Percentiles rank a stretch among this genome's conserved stretches.
Conservation (phyloP, 2,888 invertebrate species). For the Zonitis immaculata region DNA sequence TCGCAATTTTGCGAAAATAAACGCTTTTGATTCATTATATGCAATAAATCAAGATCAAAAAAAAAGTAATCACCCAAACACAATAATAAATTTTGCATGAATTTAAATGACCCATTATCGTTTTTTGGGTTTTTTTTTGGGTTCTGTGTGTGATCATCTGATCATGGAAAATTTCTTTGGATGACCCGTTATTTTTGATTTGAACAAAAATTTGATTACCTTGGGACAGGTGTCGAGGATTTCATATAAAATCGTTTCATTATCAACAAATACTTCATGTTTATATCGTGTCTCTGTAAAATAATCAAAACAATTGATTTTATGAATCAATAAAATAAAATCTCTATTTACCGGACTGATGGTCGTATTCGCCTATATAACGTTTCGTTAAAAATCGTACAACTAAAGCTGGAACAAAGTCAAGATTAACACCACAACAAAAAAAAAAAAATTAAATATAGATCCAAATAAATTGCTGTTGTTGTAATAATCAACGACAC, state of each 20-base stretch:
- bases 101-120: too few species aligned
- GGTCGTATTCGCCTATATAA: constrained; percentile 93
- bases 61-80: too few species aligned
- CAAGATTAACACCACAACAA: too few species aligned
- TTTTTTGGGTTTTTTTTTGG: too few species aligned
- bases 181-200: background rate
- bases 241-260: constrained; percentile 85
- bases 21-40: too few species aligned
- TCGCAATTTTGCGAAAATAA: too few species aligned
- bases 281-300: constrained; percentile 83
- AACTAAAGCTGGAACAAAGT: constrained; percentile 47
- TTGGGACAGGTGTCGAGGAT: constrained; percentile 86
- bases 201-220: constrained; percentile 48
- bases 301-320: too few species aligned
- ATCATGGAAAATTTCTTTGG: too few species aligned
- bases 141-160: too few species aligned
- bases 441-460: background rate
- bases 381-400: constrained; percentile 89
- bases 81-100: too few species aligned
- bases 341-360: constrained; percentile 71
- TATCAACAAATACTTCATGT: constrained; percentile 82
- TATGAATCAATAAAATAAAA: background rate
- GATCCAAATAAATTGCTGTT: background rate
- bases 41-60: too few species aligned
- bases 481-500: background rate